Conservation (phyloP, 2,113 vertebrate species). For the Poecilia latipinna region DNA sequence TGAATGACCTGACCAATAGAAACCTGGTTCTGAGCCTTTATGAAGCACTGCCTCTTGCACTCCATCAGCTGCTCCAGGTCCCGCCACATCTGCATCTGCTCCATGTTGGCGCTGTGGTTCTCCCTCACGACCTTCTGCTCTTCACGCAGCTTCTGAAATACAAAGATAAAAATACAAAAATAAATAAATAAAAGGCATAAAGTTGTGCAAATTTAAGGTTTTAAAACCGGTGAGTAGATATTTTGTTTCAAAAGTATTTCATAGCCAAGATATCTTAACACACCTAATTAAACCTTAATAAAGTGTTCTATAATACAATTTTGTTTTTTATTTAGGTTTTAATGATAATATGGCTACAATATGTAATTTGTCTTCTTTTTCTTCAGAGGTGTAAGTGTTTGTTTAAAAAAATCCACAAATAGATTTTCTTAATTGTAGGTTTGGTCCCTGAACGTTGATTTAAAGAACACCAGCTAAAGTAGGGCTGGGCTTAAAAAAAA, state of each 20-base stretch:
- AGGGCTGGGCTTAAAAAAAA: too few species aligned
- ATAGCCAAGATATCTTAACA: too few species aligned
- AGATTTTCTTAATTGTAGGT: neutral
- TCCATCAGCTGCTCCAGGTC: constrained; percentile 91
- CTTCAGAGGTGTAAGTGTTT: neutral
- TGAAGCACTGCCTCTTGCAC: constrained; percentile 93
- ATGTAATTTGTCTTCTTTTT: neutral
- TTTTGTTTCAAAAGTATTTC: too few species aligned
- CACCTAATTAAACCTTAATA: too few species aligned
- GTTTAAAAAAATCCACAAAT: neutral
- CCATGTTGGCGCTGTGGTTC: constrained; percentile 91
- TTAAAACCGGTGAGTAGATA: too few species aligned
- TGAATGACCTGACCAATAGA: constrained; percentile 92
- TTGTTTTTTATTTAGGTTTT: neutral
- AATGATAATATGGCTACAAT: neutral
- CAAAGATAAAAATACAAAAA: neutral
- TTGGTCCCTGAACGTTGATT: neutral
- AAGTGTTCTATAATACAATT: too few species aligned
- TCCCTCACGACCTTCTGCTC: constrained; percentile 92
- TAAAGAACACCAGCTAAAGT: too few species aligned
- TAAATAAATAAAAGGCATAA: neutral
- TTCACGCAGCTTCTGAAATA: constrained; percentile 90
- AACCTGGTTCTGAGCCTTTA: constrained; percentile 86
- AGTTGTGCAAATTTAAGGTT: neutral
- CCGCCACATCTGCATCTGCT: constrained; percentile 96